Conservation (phyloP, 2,113 vertebrate genomes). For the Heptranchias perlo region DNA sequence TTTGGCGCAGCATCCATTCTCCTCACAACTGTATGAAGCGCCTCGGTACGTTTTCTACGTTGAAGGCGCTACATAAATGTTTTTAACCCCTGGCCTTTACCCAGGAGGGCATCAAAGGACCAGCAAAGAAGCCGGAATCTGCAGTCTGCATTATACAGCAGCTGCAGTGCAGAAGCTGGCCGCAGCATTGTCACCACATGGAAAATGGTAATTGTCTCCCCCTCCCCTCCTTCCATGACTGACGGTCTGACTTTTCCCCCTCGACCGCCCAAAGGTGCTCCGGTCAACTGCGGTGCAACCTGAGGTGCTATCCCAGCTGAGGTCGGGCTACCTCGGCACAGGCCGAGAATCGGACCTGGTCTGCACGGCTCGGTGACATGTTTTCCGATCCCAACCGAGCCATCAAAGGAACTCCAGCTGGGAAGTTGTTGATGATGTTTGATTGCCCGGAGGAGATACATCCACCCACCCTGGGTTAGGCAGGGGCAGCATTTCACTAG, state of each 20-base stretch:
- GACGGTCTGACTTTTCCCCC: background rate
- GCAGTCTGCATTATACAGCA: too few relatives aligned
- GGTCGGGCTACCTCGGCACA: background rate
- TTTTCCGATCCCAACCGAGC: background rate
- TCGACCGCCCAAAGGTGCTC: background rate
- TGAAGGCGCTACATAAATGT: background rate
- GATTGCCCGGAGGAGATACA: background rate
- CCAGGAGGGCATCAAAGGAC: too few relatives aligned
- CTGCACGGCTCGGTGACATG: background rate
- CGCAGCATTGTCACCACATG: background rate
- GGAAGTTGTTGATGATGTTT: background rate
- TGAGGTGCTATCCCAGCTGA: background rate
- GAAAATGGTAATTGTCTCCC: background rate
- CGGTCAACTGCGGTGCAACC: background rate
- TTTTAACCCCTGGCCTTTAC: background rate
- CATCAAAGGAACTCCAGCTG: background rate
- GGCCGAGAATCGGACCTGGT: background rate
- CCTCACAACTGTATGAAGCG: background rate
- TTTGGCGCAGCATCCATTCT: background rate
- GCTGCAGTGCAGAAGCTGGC: too few relatives aligned
- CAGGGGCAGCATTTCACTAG: background rate
- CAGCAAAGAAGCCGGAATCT: background rate
- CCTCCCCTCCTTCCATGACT: too few relatives aligned
- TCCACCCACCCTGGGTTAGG: background rate
- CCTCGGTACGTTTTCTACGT: background rate